A percentile compares a stretch with the other conserved stretches of the same genome.
Evolutionary conservation across 2,797 vertebrate species (phyloP).

Genomic region (Percopsis omiscomaycus): DNA sequence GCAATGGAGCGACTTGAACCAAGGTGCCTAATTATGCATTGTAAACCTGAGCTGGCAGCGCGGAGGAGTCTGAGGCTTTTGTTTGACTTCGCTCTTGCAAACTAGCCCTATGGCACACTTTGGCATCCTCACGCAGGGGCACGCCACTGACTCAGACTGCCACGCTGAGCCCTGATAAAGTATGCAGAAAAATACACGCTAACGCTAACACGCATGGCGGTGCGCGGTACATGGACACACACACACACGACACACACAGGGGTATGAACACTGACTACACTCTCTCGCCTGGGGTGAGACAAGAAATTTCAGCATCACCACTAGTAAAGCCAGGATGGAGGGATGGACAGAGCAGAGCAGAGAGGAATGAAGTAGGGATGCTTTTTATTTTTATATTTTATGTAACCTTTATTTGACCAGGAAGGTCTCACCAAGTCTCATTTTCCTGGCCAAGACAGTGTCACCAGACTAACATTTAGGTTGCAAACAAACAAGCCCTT

Average conservation of each 20-base stretch:
- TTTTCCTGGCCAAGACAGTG: no score
- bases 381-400: no score
- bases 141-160: conserved; percentile 54
- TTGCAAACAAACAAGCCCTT: no score
- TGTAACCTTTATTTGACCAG: no score
- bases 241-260: conserved; percentile 10
- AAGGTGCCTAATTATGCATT: conserved; percentile 76
- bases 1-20: conserved; percentile 66
- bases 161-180: conserved; percentile 44
- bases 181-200: not conserved
- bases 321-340: conserved; percentile 15
- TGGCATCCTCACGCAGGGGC: conserved; percentile 59
- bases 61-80: conserved; percentile 57
- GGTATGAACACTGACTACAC: conserved; percentile 25
- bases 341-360: conserved; percentile 19
- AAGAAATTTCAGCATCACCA: conserved; percentile 38
- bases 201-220: conserved; percentile 7
- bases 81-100: conserved; percentile 53
- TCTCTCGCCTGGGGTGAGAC: conserved; percentile 37
- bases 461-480: no score
- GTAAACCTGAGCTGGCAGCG: conserved; percentile 72
- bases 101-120: conserved; percentile 79
- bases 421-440: no score
- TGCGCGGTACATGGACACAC: conserved; percentile 23
- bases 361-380: no score